These are phyloP conservation scores for Leptinotarsa tumamoca DNA, from an alignment of 2,888 invertebrate genomes.

Conservation along the genomic window DNA sequence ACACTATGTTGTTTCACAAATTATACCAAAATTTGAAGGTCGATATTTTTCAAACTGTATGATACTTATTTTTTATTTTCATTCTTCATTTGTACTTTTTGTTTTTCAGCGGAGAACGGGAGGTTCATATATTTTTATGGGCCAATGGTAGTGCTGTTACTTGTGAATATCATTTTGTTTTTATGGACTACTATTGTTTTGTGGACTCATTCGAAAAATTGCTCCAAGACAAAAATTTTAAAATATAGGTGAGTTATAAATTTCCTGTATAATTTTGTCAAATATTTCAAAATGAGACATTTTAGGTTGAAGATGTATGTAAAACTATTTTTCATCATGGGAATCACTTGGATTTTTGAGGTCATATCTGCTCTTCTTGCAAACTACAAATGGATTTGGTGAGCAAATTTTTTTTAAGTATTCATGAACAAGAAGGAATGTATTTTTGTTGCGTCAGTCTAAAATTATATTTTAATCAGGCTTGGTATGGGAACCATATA, in stretches of 20 bases:
- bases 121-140: constrained; percentile 78
- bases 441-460: too few relatives aligned
- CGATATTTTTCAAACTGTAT: too few relatives aligned
- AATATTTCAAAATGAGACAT: background rate
- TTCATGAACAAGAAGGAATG: too few relatives aligned
- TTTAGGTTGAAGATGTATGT: constrained; percentile 73
- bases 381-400: constrained; percentile 40
- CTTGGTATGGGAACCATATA: too few relatives aligned
- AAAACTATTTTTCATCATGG: constrained; percentile 78
- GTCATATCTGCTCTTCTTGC: constrained; percentile 66
- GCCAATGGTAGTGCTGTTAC: constrained; percentile 72
- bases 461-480: too few relatives aligned
- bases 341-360: constrained; percentile 80
- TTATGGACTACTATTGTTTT: constrained; percentile 71
- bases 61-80: too few relatives aligned
- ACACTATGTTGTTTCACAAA: too few relatives aligned
- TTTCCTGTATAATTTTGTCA: background rate
- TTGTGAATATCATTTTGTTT: constrained; percentile 72
- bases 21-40: too few relatives aligned
- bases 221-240: constrained; percentile 68
- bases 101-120: constrained; percentile 67
- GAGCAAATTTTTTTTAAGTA: background rate
- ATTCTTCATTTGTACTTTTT: too few relatives aligned
- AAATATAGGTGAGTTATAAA: constrained; percentile 69
- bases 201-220: constrained; percentile 70